A percentile compares a stretch with the other conserved stretches of the same genome.
These are phyloP conservation scores for Drosophila greeni DNA, from an alignment of 2,888 invertebrate species.

Conservation along the genomic window DNA sequence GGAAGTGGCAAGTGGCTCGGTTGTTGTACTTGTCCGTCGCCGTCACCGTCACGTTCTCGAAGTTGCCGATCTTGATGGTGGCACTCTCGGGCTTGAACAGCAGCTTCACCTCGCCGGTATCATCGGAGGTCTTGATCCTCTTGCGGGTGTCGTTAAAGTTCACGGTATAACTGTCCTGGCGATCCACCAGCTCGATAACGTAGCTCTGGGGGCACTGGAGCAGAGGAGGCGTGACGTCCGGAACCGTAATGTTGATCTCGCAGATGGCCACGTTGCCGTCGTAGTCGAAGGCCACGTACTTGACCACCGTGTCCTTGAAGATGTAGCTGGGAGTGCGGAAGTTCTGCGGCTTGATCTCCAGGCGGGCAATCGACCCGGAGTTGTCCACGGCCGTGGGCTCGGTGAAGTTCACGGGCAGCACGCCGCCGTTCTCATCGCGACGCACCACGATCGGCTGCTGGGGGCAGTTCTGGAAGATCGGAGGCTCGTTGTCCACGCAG, in stretches of 20 bases:
- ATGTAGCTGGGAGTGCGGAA: constrained; percentile 93
- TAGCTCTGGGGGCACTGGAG: constrained; percentile 96
- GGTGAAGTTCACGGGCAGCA: constrained; percentile 93
- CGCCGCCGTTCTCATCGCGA: constrained; percentile 92
- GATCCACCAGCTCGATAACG: constrained; percentile 93
- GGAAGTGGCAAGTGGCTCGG: constrained; percentile 93
- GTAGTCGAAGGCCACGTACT: constrained; percentile 97
- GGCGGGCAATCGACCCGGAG: constrained; percentile 94
- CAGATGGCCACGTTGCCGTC: constrained; percentile 99
- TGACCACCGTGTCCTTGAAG: constrained; percentile 94
- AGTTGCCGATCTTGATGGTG: constrained; percentile 90
- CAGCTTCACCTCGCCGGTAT: constrained; percentile 91
- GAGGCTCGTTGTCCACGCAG: constrained; percentile 97
- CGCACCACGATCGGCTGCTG: constrained; percentile 93
- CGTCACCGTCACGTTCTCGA: constrained; percentile 94
- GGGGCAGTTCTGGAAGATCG: constrained; percentile 97
- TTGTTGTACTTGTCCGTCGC: constrained; percentile 93
- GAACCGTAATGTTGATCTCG: constrained; percentile 96
- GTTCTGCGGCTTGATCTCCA: constrained; percentile 94
- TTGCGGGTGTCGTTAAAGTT: constrained; percentile 94
- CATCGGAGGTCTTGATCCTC: constrained; percentile 91
- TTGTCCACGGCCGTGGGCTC: constrained; percentile 97
- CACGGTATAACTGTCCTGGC: constrained; percentile 92
- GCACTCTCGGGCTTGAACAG: constrained; percentile 91
- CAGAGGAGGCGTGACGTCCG: constrained; percentile 93